These are phyloP conservation scores for Amphilophus citrinellus DNA, from an alignment of 2,113 vertebrate genomes.

Conservation along the genomic window DNA sequence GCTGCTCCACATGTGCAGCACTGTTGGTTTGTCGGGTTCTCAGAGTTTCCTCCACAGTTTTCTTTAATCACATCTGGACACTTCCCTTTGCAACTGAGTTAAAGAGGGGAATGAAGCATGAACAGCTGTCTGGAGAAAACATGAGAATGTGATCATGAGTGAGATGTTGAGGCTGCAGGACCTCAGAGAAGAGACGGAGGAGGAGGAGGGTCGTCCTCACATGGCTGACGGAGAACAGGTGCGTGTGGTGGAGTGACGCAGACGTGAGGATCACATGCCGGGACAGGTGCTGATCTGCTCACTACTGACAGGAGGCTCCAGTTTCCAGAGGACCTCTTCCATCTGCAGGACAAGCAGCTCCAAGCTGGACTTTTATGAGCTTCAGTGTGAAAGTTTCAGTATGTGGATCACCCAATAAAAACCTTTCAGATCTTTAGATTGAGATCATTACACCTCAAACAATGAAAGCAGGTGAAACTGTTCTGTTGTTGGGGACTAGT, in stretches of 20 bases:
- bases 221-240: constrained; percentile 25
- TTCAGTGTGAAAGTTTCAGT: neutral
- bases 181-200: neutral
- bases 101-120: neutral
- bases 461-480: too few relatives aligned
- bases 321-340: neutral
- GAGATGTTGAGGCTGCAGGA: neutral
- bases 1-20: neutral
- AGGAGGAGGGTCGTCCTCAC: neutral
- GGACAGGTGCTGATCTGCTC: neutral
- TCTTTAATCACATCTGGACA: neutral
- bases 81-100: neutral
- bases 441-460: neutral
- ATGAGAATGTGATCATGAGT: neutral
- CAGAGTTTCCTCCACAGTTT: neutral
- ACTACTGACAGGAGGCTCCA: neutral
- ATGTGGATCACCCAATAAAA: neutral
- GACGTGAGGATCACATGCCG: constrained; percentile 46
- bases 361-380: neutral
- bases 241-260: constrained; percentile 10
- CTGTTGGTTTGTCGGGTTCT: neutral
- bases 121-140: neutral
- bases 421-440: neutral
- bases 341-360: neutral
- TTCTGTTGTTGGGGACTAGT: neutral